Percentiles rank a stretch among this genome's conserved stretches.
These are phyloP conservation scores for Aplochiton taeniatus DNA, from an alignment of 2,797 vertebrate species.

Conservation along the genomic window DNA sequence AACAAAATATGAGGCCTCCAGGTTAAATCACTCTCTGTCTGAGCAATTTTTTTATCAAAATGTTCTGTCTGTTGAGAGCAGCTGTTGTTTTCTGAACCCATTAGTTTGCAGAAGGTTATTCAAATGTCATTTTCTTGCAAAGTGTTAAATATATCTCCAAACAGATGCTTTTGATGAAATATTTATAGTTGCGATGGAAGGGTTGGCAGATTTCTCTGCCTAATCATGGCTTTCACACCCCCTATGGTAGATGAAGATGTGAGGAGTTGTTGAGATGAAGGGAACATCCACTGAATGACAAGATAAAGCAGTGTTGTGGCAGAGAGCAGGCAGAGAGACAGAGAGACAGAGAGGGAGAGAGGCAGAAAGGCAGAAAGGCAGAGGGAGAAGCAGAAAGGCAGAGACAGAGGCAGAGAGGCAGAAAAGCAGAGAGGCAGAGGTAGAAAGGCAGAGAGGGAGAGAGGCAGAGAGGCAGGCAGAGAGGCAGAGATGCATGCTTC, in stretches of 20 bases:
- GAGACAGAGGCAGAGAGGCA: neutral
- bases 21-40: too few relatives aligned
- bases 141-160: neutral
- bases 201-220: neutral
- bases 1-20: too few relatives aligned
- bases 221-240: neutral
- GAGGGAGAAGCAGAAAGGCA: neutral
- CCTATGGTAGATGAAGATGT: neutral
- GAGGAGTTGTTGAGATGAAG: neutral
- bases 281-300: neutral
- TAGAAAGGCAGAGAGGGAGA: constrained; percentile 14
- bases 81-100: too few relatives aligned
- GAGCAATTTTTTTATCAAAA: too few relatives aligned
- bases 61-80: too few relatives aligned
- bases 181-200: neutral
- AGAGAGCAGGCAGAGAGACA: neutral
- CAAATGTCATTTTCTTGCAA: neutral
- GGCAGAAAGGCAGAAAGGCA: neutral
- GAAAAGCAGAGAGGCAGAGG: neutral
- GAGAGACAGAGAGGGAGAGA: neutral
- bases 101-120: neutral
- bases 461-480: neutral
- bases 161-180: neutral
- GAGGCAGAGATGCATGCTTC: neutral
- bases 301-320: neutral